phyloP scores from a whole-genome alignment of 2,113 vertebrate species.

The Tupaia chinensis region DNA sequence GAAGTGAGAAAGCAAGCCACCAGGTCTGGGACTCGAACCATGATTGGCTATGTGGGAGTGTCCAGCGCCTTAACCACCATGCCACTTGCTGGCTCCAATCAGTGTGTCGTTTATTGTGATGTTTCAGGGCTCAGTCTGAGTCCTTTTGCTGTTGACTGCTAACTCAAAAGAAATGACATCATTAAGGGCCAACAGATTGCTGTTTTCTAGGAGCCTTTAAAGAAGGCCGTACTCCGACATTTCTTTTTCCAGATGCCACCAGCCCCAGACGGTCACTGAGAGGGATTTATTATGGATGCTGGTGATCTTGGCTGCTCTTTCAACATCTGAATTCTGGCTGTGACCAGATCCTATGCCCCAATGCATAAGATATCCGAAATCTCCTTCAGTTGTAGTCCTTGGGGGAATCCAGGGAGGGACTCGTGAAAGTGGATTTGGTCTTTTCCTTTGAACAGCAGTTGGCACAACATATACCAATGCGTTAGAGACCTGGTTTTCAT shows the following conservation, averaged over 20 bases:
- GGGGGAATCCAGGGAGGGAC: neutral
- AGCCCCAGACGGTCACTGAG: neutral
- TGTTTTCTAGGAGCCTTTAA: neutral
- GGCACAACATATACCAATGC: neutral
- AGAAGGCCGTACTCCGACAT: neutral
- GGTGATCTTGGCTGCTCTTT: neutral
- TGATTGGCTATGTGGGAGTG: too few relatives aligned
- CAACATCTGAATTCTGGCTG: neutral
- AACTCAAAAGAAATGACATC: neutral
- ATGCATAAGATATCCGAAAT: neutral
- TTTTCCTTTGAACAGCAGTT: neutral
- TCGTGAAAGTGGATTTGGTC: neutral
- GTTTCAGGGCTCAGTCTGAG: neutral
- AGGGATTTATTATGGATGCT: neutral
- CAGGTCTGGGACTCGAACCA: too few relatives aligned
- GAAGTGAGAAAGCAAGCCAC: too few relatives aligned
- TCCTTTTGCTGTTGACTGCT: neutral
- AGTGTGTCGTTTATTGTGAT: neutral
- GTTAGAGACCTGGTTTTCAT: constrained; percentile 34
- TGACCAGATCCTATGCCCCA: neutral
- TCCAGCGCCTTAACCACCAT: too few relatives aligned
- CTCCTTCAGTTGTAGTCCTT: neutral
- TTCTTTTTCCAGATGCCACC: neutral
- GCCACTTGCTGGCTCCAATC: too few relatives aligned
- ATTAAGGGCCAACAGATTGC: neutral